These are phyloP conservation scores for Huso huso DNA, from an alignment of 2,797 vertebrate species.

Conservation along the genomic window DNA sequence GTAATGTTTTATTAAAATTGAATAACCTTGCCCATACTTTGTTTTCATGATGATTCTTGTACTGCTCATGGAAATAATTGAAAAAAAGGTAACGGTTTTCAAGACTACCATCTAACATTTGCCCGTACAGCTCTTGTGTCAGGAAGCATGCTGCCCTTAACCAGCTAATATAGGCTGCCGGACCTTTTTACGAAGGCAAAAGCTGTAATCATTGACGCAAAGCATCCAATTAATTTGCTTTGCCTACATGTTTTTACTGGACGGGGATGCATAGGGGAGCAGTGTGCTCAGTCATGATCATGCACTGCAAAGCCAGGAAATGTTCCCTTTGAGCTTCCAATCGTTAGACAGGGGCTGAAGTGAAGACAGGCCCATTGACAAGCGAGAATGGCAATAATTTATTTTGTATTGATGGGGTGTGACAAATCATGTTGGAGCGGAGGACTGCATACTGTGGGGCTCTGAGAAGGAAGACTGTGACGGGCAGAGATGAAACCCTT, in stretches of 20 bases:
- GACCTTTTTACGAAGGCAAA: constrained; percentile 33
- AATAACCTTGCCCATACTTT: not conserved
- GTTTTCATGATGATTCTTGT: not conserved
- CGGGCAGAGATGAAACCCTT: constrained; percentile 82
- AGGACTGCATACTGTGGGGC: constrained; percentile 66
- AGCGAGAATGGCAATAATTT: constrained; percentile 88
- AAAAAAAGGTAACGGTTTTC: not conserved
- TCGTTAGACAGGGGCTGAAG: constrained; percentile 60
- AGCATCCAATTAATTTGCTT: constrained; percentile 60
- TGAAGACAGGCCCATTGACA: constrained; percentile 80
- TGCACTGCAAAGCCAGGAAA: constrained; percentile 52
- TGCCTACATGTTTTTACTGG: constrained; percentile 54
- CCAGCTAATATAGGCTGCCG: not conserved
- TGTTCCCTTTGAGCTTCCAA: constrained; percentile 59
- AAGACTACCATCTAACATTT: not conserved
- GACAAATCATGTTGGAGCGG: constrained; percentile 82
- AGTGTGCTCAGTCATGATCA: constrained; percentile 48
- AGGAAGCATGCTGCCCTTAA: not conserved
- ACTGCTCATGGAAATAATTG: not conserved
- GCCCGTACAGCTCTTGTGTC: not conserved
- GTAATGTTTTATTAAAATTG: not conserved
- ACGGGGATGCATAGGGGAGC: constrained; percentile 42
- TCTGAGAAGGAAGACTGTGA: constrained; percentile 45
- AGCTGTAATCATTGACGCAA: constrained; percentile 49
- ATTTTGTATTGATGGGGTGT: constrained; percentile 91